These are phyloP conservation scores for Bombus pascuorum DNA, from an alignment of 1,140 invertebrate genomes.

Conservation along the genomic window DNA sequence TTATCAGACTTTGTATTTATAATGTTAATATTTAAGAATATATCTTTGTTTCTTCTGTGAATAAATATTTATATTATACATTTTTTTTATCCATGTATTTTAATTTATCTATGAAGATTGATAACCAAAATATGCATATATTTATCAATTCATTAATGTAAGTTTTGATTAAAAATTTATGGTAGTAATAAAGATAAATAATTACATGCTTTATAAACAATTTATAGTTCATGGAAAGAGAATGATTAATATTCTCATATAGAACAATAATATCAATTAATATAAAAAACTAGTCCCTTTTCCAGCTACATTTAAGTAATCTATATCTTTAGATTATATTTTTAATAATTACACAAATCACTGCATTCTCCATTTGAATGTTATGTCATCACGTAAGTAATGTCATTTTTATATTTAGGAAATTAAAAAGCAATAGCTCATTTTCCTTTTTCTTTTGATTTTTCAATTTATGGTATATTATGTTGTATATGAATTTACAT, in stretches of 20 bases:
- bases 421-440: background rate
- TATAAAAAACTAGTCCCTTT: constrained; percentile 44
- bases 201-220: constrained; percentile 41
- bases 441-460: no score
- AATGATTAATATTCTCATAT: constrained; percentile 47
- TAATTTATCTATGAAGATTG: constrained; percentile 14
- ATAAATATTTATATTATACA: constrained; percentile 29
- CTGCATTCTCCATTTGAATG: constrained; percentile 13
- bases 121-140: constrained; percentile 16
- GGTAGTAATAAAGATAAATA: constrained; percentile 31
- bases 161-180: constrained; percentile 2
- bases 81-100: constrained; percentile 26
- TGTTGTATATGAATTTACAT: background rate
- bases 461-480: constrained; percentile 23
- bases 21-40: constrained; percentile 33
- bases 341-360: constrained; percentile 37
- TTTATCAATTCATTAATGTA: constrained; percentile 18
- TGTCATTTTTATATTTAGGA: constrained; percentile 12
- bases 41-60: constrained; percentile 7
- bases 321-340: constrained; percentile 42
- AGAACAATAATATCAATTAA: constrained; percentile 41
- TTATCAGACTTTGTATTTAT: constrained; percentile 32
- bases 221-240: constrained; percentile 44
- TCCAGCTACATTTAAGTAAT: constrained; percentile 40
- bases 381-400: constrained; percentile 28